Conservation (phyloP, 2,888 invertebrate species). For the Tipula lateralis region DNA sequence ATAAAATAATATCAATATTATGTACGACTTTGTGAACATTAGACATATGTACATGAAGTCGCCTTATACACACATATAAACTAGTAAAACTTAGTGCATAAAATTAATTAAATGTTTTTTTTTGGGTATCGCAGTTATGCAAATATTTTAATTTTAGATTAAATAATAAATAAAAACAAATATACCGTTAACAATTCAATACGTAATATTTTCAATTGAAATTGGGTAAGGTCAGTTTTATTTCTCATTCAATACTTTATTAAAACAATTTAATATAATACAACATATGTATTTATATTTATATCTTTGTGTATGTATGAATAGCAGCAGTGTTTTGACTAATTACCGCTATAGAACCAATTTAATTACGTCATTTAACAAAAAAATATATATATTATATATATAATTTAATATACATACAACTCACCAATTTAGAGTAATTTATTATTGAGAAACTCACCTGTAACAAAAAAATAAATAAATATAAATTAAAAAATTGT, state of each 20-base stretch:
- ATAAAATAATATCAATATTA: no score
- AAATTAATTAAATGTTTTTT: no score
- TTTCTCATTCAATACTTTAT: neutral
- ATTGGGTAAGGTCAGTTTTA: neutral
- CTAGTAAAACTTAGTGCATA: no score
- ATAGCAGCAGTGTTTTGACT: neutral
- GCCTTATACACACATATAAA: no score
- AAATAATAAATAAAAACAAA: neutral
- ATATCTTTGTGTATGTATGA: neutral
- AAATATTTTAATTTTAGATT: neutral
- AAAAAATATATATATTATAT: neutral
- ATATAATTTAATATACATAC: neutral
- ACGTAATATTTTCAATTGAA: neutral
- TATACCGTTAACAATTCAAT: neutral
- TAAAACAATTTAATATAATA: neutral
- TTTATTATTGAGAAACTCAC: conserved; percentile 2
- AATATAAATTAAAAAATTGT: neutral
- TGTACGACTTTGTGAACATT: no score
- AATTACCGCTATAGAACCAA: neutral
- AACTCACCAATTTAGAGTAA: neutral
- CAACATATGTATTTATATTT: neutral
- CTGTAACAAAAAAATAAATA: neutral
- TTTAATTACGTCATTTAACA: neutral
- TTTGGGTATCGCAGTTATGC: neutral
- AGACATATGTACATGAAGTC: no score